Base-by-base conservation (phyloP, 1,140 invertebrate genomes). In the Drosophila nebulosa region DNA sequence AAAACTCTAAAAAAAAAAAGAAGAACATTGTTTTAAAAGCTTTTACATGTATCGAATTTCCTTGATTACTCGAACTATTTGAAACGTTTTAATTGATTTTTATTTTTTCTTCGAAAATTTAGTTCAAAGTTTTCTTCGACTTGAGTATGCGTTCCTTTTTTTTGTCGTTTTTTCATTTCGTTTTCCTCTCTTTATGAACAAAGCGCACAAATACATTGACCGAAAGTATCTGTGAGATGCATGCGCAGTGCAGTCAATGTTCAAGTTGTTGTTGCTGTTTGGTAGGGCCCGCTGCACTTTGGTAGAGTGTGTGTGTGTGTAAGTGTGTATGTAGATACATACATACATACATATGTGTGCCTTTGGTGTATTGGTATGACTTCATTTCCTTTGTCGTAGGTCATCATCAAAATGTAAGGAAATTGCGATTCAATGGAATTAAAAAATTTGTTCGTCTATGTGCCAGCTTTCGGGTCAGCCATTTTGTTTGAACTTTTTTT, bases 301-400 rank as follows among this genome's bases (percentile, higher is more conserved):
- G 39, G 53, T 24, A 32, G 26, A 30, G 35, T 65, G 61, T 42
- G 27, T 32, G 63, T 42, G 57, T 32, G 36, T 7, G n/a, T 39
- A n/a, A n/a, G 36, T 39, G n/a, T n/a, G n/a, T 14, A 5, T 14
- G n/a, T 36, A 12, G 4, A 6, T 39, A 14, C 4, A 7, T 42
- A 42, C 39, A 42, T 42, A 42, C 14, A 16, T 42, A 18, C 39
- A 42, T 46, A 21, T 46, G 39, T 66, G 57, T 32, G 60, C 26
- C 27, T 53, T 66, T 36, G 52, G 66, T 81, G 80, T 85, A 53
- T 81, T 85, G 70, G 83, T 81, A 83, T 79, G 88, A 90, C 83
- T 90, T 90, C 83, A 88, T 90, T 90, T 90, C 88, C 88, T 90
- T 90, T 90, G 88, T 90, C 88, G 88, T 90, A 90, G 88, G 88